These are phyloP conservation scores for Oreochromis niloticus DNA, from an alignment of 2,113 vertebrate species.

Conservation along the genomic window DNA sequence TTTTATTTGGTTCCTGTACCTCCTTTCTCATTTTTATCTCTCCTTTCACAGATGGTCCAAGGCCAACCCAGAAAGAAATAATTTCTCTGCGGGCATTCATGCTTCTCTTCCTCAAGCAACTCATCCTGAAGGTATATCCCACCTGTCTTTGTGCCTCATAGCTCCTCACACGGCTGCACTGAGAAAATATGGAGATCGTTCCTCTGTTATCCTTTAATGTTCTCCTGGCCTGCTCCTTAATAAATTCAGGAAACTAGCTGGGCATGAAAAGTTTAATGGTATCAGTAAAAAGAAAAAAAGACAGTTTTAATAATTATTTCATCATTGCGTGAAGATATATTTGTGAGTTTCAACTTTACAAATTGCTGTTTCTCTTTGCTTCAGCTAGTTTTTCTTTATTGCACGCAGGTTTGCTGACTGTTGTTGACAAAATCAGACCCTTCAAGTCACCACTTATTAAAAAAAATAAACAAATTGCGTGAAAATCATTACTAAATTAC, in stretches of 20 bases:
- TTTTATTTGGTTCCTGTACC: background rate
- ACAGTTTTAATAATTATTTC: background rate
- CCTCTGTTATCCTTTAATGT: background rate
- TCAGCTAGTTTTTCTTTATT: background rate
- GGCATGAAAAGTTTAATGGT: background rate
- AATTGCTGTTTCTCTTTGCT: background rate
- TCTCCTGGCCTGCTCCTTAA: background rate
- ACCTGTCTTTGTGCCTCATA: constrained; percentile 16
- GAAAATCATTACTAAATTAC: background rate
- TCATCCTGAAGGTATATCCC: constrained; percentile 89
- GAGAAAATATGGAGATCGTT: background rate
- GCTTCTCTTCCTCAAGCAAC: constrained; percentile 96
- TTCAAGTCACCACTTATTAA: background rate
- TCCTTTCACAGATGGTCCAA: constrained; percentile 81
- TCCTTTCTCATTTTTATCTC: background rate
- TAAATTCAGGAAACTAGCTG: background rate
- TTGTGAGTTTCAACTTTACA: background rate
- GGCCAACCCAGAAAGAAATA: constrained; percentile 93
- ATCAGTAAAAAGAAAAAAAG: background rate
- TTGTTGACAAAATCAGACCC: background rate
- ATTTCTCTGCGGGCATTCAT: constrained; percentile 92
- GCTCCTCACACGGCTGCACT: background rate
- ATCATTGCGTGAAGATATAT: background rate
- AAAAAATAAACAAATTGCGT: background rate
- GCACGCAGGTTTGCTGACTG: background rate